phyloP scores from a whole-genome alignment of 2,113 vertebrate genomes.

The Strigops habroptila region DNA sequence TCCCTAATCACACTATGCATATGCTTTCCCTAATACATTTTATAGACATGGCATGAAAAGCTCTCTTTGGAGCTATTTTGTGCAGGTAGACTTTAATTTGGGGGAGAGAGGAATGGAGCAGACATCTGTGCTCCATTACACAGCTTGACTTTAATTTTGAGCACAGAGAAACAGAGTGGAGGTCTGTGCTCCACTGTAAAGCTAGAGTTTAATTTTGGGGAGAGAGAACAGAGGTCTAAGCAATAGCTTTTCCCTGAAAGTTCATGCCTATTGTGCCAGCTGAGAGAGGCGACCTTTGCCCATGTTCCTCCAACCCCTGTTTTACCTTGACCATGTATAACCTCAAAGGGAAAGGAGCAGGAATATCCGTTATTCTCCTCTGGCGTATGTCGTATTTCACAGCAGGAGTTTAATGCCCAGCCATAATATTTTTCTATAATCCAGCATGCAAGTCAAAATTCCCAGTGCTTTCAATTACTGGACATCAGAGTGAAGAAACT shows the following conservation, averaged over 20 bases:
- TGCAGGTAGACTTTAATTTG: not conserved
- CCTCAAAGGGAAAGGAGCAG: not conserved
- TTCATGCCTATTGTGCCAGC: not conserved
- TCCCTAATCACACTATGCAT: not conserved
- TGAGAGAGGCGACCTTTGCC: not conserved
- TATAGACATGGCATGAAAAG: not conserved
- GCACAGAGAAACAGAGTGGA: not conserved
- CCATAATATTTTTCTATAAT: slow-evolving; percentile 7
- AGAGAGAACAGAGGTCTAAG: not conserved
- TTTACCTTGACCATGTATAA: not conserved
- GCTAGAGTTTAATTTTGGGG: not conserved
- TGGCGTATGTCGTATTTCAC: not conserved
- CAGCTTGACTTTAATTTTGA: not conserved
- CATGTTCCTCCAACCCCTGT: not conserved
- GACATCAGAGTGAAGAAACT: not conserved
- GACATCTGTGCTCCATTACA: not conserved
- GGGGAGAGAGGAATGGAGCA: not conserved
- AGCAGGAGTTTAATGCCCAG: not conserved
- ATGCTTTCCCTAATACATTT: not conserved
- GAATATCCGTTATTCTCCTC: not conserved
- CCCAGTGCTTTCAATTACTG: not conserved
- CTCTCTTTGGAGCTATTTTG: not conserved
- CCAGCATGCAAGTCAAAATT: slow-evolving; percentile 7
- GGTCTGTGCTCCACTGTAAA: not conserved
- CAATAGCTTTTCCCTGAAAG: not conserved